Evolutionary conservation across 2,113 vertebrate species (phyloP), one percentile per base, ranked within the genome.

Genomic region (Gambusia holbrooki): DNA sequence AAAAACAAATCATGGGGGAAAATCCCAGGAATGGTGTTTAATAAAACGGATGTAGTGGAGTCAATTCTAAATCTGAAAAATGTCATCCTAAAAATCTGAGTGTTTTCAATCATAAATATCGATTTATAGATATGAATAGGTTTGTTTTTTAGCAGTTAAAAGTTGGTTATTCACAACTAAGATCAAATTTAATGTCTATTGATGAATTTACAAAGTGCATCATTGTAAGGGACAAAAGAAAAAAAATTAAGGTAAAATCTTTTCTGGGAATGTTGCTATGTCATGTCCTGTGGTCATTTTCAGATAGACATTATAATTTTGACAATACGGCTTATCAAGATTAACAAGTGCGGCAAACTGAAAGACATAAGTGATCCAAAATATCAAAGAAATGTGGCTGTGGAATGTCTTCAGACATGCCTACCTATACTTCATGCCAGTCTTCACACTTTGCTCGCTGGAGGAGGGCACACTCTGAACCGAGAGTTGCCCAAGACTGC

Each of bases 361-460:
- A 8, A n/a, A 58, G n/a, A 58, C 9, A 54, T 9, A 22, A 22
- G 10, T 6, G 45, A 58, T 25, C 25, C 8, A n/a, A 10, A n/a
- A 25, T 58, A 10, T 58, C 8, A 3, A 10, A 58, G 8, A 58
- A n/a, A 25, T 58, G 3, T 25, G 51, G 7, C 25, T 58, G 51
- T n/a, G 25, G 5, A 25, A 58, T 11, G 22, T 51, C 5, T 67
- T 68, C 62, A 67, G 77, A 75, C 61, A 32, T 66, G 32, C 33
- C 35, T 98, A 99, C 98, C 98, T 96, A 95, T 96, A 96, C 73
- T 96, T 97, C 98, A 99, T 98, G 89, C 97, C 96, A 0, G 96
- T 97, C 88, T 93, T 96, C 77, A 93, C 76, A 92, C 95, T 95
- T 85, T 94, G 94, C 35, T 97, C 96, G 14, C 95, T 93, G 84